Conservation (phyloP, 2,797 vertebrate species). For the Chaetodon trifasciatus region DNA sequence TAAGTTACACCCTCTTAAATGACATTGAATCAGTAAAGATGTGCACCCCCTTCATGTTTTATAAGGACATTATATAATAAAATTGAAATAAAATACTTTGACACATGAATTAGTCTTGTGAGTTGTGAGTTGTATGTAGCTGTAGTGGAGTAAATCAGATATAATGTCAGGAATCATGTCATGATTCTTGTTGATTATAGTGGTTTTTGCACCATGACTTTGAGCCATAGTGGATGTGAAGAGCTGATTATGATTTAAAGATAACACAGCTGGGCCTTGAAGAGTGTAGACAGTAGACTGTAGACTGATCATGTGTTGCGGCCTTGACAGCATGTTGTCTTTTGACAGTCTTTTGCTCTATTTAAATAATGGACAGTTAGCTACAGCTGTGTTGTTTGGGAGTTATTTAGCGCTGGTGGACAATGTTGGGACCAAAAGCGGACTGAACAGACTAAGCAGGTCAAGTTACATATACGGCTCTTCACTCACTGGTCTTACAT, state of each 20-base stretch:
- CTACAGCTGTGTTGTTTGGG: constrained; percentile 15
- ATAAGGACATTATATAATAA: too few species aligned
- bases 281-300: background rate
- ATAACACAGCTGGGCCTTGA: background rate
- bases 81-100: background rate
- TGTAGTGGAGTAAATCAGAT: background rate
- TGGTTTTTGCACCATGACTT: background rate
- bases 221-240: background rate
- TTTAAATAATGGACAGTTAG: constrained; percentile 36
- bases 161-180: constrained; percentile 1
- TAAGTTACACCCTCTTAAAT: too few species aligned
- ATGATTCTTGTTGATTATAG: constrained; percentile 21
- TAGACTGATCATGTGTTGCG: background rate
- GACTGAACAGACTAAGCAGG: constrained; percentile 23
- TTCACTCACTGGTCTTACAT: constrained; percentile 9
- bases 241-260: constrained; percentile 9
- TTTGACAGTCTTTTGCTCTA: constrained; percentile 15
- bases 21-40: too few species aligned
- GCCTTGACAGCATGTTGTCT: constrained; percentile 20
- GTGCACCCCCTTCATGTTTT: too few species aligned
- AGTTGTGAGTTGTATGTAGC: background rate
- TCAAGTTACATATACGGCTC: constrained; percentile 33
- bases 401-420: constrained; percentile 28
- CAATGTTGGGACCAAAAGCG: constrained; percentile 23
- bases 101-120: background rate